Evolutionary conservation across 2,113 vertebrate species (phyloP).

Genomic region (Apeltes quadracus): DNA sequence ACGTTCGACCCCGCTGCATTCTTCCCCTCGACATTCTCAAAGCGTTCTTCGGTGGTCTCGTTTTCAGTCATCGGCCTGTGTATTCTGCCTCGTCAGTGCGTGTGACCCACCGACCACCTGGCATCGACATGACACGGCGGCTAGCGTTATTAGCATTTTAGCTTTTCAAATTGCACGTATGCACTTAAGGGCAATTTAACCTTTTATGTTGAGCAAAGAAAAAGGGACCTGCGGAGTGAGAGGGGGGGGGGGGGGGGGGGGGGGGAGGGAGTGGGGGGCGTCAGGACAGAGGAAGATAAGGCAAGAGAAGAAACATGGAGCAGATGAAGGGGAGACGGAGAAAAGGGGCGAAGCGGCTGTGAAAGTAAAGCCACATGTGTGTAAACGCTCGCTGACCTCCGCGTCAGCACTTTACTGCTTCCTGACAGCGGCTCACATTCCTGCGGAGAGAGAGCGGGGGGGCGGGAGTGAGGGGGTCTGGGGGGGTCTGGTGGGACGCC

Average conservation of each 20-base stretch:
- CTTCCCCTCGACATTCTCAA: background rate
- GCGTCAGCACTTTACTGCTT: conserved; percentile 80
- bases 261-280: too few relatives aligned
- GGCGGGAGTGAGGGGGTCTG: too few relatives aligned
- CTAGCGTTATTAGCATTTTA: background rate
- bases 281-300: conserved; percentile 31
- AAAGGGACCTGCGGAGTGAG: background rate
- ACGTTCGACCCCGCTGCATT: conserved; percentile 6
- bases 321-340: conserved; percentile 54
- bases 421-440: conserved; percentile 76
- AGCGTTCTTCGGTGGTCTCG: background rate
- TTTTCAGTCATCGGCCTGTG: background rate
- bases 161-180: background rate
- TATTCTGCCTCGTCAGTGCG: background rate
- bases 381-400: conserved; percentile 75
- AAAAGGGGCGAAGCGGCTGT: conserved; percentile 55
- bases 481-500: conserved; percentile 14
- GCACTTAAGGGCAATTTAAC: background rate
- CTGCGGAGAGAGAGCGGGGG: conserved; percentile 37
- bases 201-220: conserved; percentile 7
- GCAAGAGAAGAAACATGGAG: conserved; percentile 7
- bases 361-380: conserved; percentile 79
- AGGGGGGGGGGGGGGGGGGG: background rate
- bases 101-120: background rate
- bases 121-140: background rate